A percentile compares a stretch with the other conserved stretches of the same genome.
Evolutionary conservation across 1,140 invertebrate genomes (phyloP).

Genomic region (Drosophila pseudoananassae): DNA sequence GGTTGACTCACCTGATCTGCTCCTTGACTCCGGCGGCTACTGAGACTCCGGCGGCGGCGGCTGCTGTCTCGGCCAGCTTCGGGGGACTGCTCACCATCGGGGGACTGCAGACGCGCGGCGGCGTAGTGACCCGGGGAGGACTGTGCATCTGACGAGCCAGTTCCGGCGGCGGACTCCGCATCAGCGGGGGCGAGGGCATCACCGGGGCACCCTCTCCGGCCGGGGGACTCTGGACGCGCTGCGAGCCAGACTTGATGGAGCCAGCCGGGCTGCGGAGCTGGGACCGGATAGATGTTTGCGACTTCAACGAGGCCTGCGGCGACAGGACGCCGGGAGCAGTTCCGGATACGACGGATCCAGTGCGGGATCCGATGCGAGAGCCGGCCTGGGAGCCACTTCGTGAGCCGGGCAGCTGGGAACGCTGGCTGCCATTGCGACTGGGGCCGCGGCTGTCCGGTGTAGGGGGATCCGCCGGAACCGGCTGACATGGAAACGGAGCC

Average conservation of each 20-base stretch:
- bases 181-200: conserved; percentile 78
- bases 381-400: conserved; percentile 34
- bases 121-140: conserved; percentile 77
- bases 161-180: conserved; percentile 67
- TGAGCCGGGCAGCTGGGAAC: conserved; percentile 50
- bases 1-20: conserved; percentile 38
- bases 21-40: conserved; percentile 35
- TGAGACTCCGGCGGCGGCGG: conserved; percentile 41
- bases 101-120: conserved; percentile 76
- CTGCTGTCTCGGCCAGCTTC: conserved; percentile 62
- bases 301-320: conserved; percentile 64
- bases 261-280: conserved; percentile 41
- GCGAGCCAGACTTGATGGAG: conserved; percentile 64
- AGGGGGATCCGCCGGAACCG: conserved; percentile 30
- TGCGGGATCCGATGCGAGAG: conserved; percentile 53
- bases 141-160: conserved; percentile 74
- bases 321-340: conserved; percentile 44
- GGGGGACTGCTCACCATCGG: conserved; percentile 78
- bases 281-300: conserved; percentile 47
- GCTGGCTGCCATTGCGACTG: conserved; percentile 71
- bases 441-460: conserved; percentile 65
- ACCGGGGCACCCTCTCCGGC: conserved; percentile 69
- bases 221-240: conserved; percentile 71
- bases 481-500: conserved; percentile 51
- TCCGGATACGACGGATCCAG: conserved; percentile 50